A percentile compares a stretch with the other conserved stretches of the same genome.
These are phyloP conservation scores for Macaria liturata DNA, from an alignment of 2,888 invertebrate species.

Conservation along the genomic window DNA sequence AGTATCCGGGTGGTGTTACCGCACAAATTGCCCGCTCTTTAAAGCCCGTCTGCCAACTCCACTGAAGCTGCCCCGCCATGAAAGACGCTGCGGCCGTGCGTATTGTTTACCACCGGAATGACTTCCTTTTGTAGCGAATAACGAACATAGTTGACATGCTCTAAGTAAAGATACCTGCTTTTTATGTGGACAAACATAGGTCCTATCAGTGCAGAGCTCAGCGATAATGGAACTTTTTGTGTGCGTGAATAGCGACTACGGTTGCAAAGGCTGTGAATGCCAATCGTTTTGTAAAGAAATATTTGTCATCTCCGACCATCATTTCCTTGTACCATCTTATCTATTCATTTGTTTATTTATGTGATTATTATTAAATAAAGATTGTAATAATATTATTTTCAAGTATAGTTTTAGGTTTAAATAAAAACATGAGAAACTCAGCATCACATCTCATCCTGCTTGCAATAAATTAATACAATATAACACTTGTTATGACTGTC, in stretches of 20 bases:
- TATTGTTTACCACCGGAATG: constrained; percentile 77
- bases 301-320: no score
- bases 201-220: constrained; percentile 48
- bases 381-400: no score
- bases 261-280: no score
- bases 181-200: constrained; percentile 43
- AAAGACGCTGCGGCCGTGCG: constrained; percentile 72
- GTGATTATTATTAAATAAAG: no score
- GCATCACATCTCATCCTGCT: no score
- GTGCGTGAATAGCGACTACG: constrained; percentile 28
- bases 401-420: no score
- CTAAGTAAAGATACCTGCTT: constrained; percentile 51
- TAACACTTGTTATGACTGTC: no score
- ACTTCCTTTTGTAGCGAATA: constrained; percentile 67
- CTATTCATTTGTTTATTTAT: no score
- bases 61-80: constrained; percentile 61
- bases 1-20: constrained; percentile 75
- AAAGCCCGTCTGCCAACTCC: constrained; percentile 68
- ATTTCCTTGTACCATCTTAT: no score
- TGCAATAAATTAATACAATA: no score
- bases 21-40: constrained; percentile 76
- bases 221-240: constrained; percentile 56
- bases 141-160: constrained; percentile 47
- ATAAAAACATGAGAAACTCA: no score
- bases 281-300: no score